A percentile compares a stretch with the other conserved stretches of the same genome.
These are phyloP conservation scores for Lamellibrachia satsuma DNA, from an alignment of 2,888 invertebrate genomes.

Conservation along the genomic window DNA sequence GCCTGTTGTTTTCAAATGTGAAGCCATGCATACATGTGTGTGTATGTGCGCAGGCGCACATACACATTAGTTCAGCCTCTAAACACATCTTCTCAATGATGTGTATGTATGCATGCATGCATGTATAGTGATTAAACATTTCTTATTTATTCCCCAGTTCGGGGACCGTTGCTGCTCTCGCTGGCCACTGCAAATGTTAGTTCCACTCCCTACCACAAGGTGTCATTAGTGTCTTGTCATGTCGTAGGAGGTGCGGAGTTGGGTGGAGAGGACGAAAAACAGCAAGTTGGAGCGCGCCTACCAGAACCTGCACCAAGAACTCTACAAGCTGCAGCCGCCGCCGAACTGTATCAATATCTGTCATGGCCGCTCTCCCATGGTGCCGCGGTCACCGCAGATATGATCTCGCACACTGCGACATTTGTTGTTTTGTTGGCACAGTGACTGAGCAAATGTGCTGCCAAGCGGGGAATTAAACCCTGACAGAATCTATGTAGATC, in stretches of 20 bases:
- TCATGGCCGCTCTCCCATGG: background rate
- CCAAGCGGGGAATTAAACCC: background rate
- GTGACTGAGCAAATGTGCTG: background rate
- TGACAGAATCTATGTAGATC: background rate
- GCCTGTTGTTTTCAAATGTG: no score
- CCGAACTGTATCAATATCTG: conserved; percentile 37
- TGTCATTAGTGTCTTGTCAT: background rate
- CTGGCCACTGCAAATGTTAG: background rate
- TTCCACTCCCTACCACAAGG: background rate
- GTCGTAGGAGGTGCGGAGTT: conserved; percentile 50
- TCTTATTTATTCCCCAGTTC: no score
- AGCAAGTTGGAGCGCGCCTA: conserved; percentile 44
- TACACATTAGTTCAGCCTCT: no score
- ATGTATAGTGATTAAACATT: no score
- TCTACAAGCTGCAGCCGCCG: conserved; percentile 46
- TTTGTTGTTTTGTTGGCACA: background rate
- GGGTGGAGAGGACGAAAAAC: conserved; percentile 45
- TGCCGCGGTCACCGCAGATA: background rate
- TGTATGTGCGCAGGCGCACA: no score
- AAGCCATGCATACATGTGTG: no score
- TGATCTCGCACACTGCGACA: background rate
- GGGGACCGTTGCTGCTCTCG: no score
- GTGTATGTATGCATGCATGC: no score
- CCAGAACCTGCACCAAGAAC: conserved; percentile 45
- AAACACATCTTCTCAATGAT: no score